These are phyloP conservation scores for Erythrolamprus reginae DNA, from an alignment of 2,113 vertebrate species.

Conservation along the genomic window DNA sequence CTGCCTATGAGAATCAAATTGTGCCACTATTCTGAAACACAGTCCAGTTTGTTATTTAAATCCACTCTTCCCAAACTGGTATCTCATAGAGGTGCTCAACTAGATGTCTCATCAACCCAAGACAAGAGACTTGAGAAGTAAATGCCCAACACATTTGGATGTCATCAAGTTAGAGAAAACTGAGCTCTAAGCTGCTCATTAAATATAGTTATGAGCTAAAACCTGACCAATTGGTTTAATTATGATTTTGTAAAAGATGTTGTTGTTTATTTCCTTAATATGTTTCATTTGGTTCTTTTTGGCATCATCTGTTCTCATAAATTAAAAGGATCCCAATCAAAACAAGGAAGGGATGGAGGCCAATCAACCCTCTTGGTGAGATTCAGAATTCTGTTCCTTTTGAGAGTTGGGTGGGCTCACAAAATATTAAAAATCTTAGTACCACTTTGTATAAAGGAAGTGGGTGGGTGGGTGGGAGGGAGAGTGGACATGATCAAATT, in stretches of 20 bases:
- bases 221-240: background rate
- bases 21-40: background rate
- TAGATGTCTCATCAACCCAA: background rate
- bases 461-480: background rate
- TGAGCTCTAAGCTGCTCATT: background rate
- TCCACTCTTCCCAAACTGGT: background rate
- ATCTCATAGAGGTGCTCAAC: background rate
- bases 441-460: slow-evolving; percentile 9
- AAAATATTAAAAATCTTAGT: slow-evolving; percentile 2
- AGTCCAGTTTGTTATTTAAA: background rate
- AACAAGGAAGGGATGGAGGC: background rate
- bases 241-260: background rate
- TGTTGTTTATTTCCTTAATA: background rate
- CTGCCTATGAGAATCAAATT: background rate
- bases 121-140: background rate
- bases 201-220: background rate
- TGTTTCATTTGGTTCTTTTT: background rate
- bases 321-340: background rate
- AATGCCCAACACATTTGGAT: background rate
- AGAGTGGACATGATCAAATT: background rate
- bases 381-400: background rate
- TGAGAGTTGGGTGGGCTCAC: background rate
- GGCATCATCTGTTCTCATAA: background rate
- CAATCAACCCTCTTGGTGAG: background rate
- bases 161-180: background rate